Base-by-base conservation (phyloP, 2,888 invertebrate species). In the Apodemia hepburni region DNA sequence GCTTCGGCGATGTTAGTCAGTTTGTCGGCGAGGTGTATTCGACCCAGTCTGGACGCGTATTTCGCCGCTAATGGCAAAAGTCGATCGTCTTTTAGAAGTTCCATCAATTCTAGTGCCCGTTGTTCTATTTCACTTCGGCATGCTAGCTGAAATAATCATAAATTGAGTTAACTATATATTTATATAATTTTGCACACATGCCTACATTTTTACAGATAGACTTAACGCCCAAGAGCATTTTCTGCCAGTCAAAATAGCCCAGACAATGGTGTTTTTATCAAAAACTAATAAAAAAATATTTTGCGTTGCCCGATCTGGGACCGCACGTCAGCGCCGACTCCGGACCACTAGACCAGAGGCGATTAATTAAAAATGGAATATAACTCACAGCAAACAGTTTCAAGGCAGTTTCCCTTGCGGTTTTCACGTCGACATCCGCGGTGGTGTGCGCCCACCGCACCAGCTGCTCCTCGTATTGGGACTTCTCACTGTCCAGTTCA, bases 101-200 rank as follows among this genome's bases (percentile, higher is more conserved):
- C 95, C 81, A 97, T 96, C 18, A 98, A 89, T 82, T 98, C 98
- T 59, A 97, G 86, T 0, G 98, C 98, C 51, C 98, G 93, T 73
- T 95, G 95, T 77, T 98, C 98, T 69, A 96, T 93, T 80, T 97
- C 96, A 70, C 95, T 95, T 71, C 96, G 94, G 75, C 97, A 97
- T 1, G 98, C 96, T 68, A 97, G 84, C 97, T 97, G 84, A 35
- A 88, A 75, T 63, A 61, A 63, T n/a, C 54, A 58, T 7, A 33
- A 33, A 33, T 33, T 7, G 8, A 33, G 7, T 8, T 1, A 8
- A 33, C 8, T 29, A 4, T 29, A 2, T 29, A 29, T 29, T 0
- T 22, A 2, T 22, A 22, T 22, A 2, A 2, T 22, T 22, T 22
- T n/a, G n/a, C n/a, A n/a, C n/a, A n/a, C n/a, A n/a, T n/a, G n/a